Evolutionary conservation across 1,140 invertebrate genomes (phyloP).

Genomic region (Calliphora vicina): DNA sequence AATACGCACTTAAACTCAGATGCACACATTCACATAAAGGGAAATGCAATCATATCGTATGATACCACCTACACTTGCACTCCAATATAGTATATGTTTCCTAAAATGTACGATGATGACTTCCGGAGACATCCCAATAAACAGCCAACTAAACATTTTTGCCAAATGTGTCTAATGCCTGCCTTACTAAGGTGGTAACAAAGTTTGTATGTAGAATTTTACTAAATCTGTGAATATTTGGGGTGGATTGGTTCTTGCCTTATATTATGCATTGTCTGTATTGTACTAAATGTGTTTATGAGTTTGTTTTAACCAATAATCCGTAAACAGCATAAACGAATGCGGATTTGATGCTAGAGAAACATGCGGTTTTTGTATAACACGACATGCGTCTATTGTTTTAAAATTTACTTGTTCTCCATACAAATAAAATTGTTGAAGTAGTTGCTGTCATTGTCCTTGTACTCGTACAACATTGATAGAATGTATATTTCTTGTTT

Average conservation of each 20-base stretch:
- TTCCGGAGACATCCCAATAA: no score
- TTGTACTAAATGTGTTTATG: neutral
- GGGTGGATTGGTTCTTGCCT: no score
- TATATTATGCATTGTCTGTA: no score
- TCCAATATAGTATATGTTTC: no score
- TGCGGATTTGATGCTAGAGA: conserved; percentile 28
- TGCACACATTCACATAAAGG: neutral
- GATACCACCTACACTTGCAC: no score
- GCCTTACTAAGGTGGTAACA: no score
- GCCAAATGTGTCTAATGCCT: no score
- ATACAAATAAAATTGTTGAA: conserved; percentile 22
- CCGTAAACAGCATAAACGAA: conserved; percentile 31
- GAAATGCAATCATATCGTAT: no score
- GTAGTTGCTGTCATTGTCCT: conserved; percentile 14
- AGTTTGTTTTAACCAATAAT: conserved; percentile 22
- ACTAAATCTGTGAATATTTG: no score
- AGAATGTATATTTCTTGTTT: neutral
- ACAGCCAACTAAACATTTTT: no score
- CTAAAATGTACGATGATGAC: no score
- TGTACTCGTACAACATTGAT: neutral
- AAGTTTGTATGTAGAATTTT: no score
- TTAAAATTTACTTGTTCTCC: conserved; percentile 23
- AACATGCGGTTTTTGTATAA: conserved; percentile 31
- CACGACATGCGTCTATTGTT: conserved; percentile 27
- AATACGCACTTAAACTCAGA: neutral